Conservation (phyloP, 2,113 vertebrate species). For the Bothrops jararaca region DNA sequence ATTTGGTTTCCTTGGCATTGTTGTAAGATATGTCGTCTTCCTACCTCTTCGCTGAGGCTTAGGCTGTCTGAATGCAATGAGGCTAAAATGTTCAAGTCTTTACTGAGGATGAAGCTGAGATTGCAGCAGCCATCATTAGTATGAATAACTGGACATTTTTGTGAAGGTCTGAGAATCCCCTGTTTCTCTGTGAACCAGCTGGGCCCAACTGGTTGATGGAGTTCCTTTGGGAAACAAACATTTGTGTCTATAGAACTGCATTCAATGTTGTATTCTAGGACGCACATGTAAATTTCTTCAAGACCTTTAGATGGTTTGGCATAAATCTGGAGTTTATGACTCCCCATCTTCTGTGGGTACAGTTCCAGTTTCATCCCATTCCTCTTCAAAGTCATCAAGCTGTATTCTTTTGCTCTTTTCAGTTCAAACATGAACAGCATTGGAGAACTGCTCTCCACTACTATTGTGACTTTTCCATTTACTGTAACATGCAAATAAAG, state of each 20-base stretch:
- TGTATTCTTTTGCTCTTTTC: slow-evolving; percentile 65
- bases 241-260: slow-evolving; percentile 67
- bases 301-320: slow-evolving; percentile 64
- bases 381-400: slow-evolving; percentile 72
- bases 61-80: slow-evolving; percentile 60
- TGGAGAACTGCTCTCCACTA: slow-evolving; percentile 65
- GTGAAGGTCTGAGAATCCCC: slow-evolving; percentile 70
- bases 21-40: slow-evolving; percentile 70
- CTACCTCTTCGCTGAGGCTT: slow-evolving; percentile 53
- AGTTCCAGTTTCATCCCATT: slow-evolving; percentile 77
- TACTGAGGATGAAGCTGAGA: slow-evolving; percentile 70
- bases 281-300: slow-evolving; percentile 51
- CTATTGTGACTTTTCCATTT: slow-evolving; percentile 75
- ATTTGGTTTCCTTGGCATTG: slow-evolving; percentile 57
- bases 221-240: slow-evolving; percentile 60
- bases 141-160: slow-evolving; percentile 66
- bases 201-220: slow-evolving; percentile 75
- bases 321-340: slow-evolving; percentile 74
- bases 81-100: slow-evolving; percentile 65
- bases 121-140: slow-evolving; percentile 71
- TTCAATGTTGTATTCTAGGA: slow-evolving; percentile 70
- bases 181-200: slow-evolving; percentile 79
- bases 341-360: slow-evolving; percentile 71
- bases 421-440: slow-evolving; percentile 71
- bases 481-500: slow-evolving; percentile 57